Base-by-base conservation (phyloP, 2,888 invertebrate species). In the Microplitis deprimator region DNA sequence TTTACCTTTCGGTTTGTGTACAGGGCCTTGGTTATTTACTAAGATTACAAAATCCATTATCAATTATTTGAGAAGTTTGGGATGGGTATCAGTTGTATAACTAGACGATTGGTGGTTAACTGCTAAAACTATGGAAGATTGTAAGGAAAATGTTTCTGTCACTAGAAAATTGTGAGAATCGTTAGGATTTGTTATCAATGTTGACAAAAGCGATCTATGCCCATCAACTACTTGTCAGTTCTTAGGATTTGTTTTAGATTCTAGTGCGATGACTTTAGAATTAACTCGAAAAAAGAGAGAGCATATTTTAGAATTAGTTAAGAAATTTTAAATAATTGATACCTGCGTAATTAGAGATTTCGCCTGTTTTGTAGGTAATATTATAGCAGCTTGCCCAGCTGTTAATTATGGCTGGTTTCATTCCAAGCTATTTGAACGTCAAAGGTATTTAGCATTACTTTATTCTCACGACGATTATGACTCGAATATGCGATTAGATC, bases 331-430 rank as follows among this genome's bases (percentile, higher is more conserved):
- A 50, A 41, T 6, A 10, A 29, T 17, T 8, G 4, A 38, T 20
- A 61, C 10, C 7, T 82, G 79, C 68, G 62, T 64, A 73, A 84
- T 84, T 39, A 79, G 82, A 71, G 65, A 77, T 6, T 82, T 82
- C 77, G 81, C 82, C 6, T 29, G 77, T 40, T 70, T 83, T 29
- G 60, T 81, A 10, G 83, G 83, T 16, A 69, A 40, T 13, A 65
- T 84, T 39, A 74, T 79, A 13, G 79, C 83, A 13, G 72, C 78
- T 17, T 84, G 84, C 75, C 84, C 41, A 41, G 41, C 41, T 41
- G 41, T 41, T 17, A 17, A 17, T 17, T 17, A 17, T 17, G 17
- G 17, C 17, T 17, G 1, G 17, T 17, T 17, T 17, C 17, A 17
- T 17, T 17, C 17, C 17, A 17, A 17, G 17, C 17, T 17, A 17